Percentiles rank a stretch among this genome's conserved stretches.
phyloP scores from a whole-genome alignment of 1,140 invertebrate species.

The Musca vetustissima region DNA sequence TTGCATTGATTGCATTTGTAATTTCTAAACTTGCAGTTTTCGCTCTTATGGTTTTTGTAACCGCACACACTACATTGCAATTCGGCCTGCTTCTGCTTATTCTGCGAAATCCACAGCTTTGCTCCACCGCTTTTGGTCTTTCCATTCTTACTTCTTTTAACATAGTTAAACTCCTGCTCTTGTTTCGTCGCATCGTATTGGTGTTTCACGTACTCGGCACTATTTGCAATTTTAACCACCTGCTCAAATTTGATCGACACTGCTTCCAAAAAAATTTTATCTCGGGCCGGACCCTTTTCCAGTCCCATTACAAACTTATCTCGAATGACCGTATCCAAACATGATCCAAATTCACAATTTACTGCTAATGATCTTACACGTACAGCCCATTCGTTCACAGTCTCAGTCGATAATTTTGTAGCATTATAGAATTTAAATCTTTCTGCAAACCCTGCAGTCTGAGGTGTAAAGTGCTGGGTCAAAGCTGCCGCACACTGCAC shows the following conservation, averaged over 20 bases:
- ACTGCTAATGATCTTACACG: conserved; percentile 37
- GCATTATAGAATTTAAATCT: conserved; percentile 22
- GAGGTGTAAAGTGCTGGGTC: conserved; percentile 3
- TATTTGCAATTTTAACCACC: conserved; percentile 37
- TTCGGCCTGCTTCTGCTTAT: background rate
- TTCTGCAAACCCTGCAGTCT: conserved; percentile 16
- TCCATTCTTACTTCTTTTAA: background rate
- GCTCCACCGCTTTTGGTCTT: background rate
- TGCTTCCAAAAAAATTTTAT: conserved; percentile 52
- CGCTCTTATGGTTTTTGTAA: conserved; percentile 24
- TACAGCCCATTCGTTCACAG: conserved; percentile 29
- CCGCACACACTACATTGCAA: conserved; percentile 34
- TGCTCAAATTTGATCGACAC: conserved; percentile 43
- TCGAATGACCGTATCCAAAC: conserved; percentile 35
- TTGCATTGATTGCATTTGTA: conserved; percentile 30
- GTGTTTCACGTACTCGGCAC: conserved; percentile 32
- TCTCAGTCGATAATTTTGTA: background rate
- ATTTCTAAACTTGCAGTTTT: conserved; percentile 29
- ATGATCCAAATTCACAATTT: conserved; percentile 39
- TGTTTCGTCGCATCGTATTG: conserved; percentile 17
- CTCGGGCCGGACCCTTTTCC: conserved; percentile 47
- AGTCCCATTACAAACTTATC: conserved; percentile 48
- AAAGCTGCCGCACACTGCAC: background rate
- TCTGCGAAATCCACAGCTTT: background rate
- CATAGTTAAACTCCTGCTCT: background rate